These are phyloP conservation scores for Drosophila pallidifrons DNA, from an alignment of 1,140 invertebrate species.

Conservation along the genomic window DNA sequence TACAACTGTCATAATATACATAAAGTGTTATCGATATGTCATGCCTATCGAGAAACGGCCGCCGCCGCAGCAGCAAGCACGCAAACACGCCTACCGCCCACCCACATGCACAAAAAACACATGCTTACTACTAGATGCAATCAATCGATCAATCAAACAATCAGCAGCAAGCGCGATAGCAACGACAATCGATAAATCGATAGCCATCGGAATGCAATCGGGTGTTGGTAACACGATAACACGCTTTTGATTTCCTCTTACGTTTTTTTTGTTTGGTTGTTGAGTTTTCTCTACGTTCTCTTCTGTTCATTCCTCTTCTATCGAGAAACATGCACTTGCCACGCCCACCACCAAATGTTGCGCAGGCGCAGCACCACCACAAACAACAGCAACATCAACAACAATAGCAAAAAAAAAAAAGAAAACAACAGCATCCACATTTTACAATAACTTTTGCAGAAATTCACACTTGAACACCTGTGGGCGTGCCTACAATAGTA, in stretches of 20 bases:
- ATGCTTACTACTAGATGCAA: conserved; percentile 37
- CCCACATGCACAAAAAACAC: conserved; percentile 19
- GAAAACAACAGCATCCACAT: conserved; percentile 51
- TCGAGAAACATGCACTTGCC: conserved; percentile 40
- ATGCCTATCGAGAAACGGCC: conserved; percentile 24
- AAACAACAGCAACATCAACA: conserved; percentile 38
- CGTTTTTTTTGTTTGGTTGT: conserved; percentile 38
- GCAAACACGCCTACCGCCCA: conserved; percentile 17
- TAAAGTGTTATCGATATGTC: conserved; percentile 21
- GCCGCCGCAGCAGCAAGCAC: conserved; percentile 9
- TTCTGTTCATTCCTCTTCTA: conserved; percentile 18
- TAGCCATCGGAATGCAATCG: conserved; percentile 50
- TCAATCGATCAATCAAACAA: conserved; percentile 15
- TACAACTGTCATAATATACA: conserved; percentile 28
- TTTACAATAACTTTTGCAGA: conserved; percentile 71
- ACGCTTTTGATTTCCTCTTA: conserved; percentile 43
- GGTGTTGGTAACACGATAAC: conserved; percentile 68
- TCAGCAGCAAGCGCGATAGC: conserved; percentile 39
- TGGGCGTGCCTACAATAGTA: conserved; percentile 70
- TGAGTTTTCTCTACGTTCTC: conserved; percentile 29
- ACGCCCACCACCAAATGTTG: conserved; percentile 57
- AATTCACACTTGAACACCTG: conserved; percentile 77
- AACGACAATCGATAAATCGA: conserved; percentile 44
- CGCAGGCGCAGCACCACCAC: conserved; percentile 73
- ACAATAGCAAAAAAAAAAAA: conserved; percentile 42